Base-by-base conservation (phyloP, 2,113 vertebrate species). In the Eclectus roratus region DNA sequence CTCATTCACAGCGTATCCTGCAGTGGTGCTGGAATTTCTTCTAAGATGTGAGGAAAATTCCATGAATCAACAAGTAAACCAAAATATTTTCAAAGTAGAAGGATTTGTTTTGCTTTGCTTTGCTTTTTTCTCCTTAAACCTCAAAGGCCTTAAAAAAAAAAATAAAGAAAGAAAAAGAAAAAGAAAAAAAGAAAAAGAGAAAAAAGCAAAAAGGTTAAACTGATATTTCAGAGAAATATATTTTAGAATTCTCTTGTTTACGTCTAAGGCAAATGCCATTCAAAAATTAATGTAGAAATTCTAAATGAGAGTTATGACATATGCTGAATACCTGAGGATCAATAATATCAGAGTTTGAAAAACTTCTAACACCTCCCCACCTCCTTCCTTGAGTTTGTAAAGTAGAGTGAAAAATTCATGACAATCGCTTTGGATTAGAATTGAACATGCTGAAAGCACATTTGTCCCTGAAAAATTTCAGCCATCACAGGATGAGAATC, bases 51-150 rank as follows among this genome's bases (percentile, higher is more conserved):
- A 90, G 63, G 12, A 83, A 73, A 88, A 60, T 50, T 72, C 11
- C 58, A 6, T 68, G 23, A 88, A 72, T 76, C 21, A 68, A n/a
- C 6, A 2, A 65, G 3, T 31, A 87, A 89, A 76, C 8, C 9
- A 27, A 68, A 37, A 16, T 0, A 24, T 71, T 74, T 79, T 85
- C 18, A 69, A 49, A 76, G 6, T 4, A 72, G 43, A 87, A 44
- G 4, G 4, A 18, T 53, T 53, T 53, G 28, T 56, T 33, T 56
- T 56, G 55, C 5, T 56, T 21, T 6, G 1, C 37, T 37, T 37
- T 37, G 0, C 1, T 47, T 21, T 68, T 55, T 56, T 20, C 7
- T 56, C 53, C 24, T 60, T 35, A 3, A 7, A 68, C 3, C 16
- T 60, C n/a, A 63, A 74, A 50, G 7, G 11, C 19, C 14, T 33